phyloP scores from a whole-genome alignment of 2,113 vertebrate genomes.

The Chunga burmeisteri region DNA sequence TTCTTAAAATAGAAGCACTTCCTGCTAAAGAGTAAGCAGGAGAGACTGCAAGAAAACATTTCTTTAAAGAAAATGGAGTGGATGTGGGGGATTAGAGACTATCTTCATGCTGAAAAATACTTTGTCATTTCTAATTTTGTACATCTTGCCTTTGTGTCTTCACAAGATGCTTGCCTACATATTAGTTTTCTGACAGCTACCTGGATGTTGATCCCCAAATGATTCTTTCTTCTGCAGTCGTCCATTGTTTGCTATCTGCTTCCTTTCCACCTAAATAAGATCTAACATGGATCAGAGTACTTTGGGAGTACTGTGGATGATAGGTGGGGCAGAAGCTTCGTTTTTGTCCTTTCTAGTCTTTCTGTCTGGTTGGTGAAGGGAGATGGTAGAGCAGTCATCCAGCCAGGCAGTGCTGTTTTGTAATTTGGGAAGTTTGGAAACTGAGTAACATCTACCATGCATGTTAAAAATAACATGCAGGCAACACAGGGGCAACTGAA shows the following conservation, averaged over 20 bases:
- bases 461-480: not conserved
- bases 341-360: not conserved
- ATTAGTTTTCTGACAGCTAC: not conserved
- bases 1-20: not conserved
- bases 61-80: not conserved
- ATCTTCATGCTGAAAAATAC: not conserved
- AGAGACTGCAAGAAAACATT: not conserved
- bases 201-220: not conserved
- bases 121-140: not conserved
- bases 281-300: not conserved
- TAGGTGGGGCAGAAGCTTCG: not conserved
- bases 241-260: not conserved
- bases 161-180: not conserved
- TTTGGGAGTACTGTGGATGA: not conserved
- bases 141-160: not conserved
- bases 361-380: not conserved
- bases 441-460: not conserved
- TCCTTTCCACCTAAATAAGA: not conserved
- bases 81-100: not conserved
- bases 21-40: not conserved
- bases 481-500: not conserved
- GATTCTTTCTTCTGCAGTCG: not conserved
- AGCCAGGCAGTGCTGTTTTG: not conserved
- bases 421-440: not conserved
- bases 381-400: not conserved